phyloP scores from a whole-genome alignment of 2,888 invertebrate genomes.

The Craniophora ligustri region DNA sequence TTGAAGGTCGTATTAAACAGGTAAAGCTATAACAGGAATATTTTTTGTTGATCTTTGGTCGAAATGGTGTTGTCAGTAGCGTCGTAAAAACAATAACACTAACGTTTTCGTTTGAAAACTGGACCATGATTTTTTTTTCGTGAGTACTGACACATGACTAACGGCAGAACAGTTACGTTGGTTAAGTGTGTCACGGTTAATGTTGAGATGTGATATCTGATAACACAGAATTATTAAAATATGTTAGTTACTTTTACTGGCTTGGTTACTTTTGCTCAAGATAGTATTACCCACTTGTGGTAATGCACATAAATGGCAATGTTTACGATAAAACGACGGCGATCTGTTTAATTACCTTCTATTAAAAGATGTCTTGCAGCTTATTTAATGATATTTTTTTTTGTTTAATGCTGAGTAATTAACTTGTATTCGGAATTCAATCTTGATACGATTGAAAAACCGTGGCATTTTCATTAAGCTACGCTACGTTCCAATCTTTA shows the following conservation, averaged over 20 bases:
- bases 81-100: conserved; percentile 75
- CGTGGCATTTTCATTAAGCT: conserved; percentile 19
- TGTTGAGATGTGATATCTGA: conserved; percentile 48
- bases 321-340: too few relatives aligned
- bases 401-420: conserved; percentile 9
- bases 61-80: conserved; percentile 39
- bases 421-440: conserved; percentile 18
- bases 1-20: conserved; percentile 75
- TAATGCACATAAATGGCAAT: too few relatives aligned
- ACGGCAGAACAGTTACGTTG: conserved; percentile 37
- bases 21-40: conserved; percentile 67
- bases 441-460: conserved; percentile 28
- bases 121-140: conserved; percentile 60
- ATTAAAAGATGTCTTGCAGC: neutral
- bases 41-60: conserved; percentile 65
- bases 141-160: conserved; percentile 44
- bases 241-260: conserved; percentile 34
- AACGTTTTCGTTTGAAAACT: conserved; percentile 64
- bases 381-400: neutral
- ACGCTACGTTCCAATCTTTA: conserved; percentile 27
- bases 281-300: neutral
- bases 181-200: conserved; percentile 51
- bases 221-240: conserved; percentile 39
- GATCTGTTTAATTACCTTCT: neutral
- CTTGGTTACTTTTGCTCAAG: conserved; percentile 20